A percentile compares a stretch with the other conserved stretches of the same genome.
Evolutionary conservation across 1,140 invertebrate genomes (phyloP).

Genomic region (Micrasema longulum): DNA sequence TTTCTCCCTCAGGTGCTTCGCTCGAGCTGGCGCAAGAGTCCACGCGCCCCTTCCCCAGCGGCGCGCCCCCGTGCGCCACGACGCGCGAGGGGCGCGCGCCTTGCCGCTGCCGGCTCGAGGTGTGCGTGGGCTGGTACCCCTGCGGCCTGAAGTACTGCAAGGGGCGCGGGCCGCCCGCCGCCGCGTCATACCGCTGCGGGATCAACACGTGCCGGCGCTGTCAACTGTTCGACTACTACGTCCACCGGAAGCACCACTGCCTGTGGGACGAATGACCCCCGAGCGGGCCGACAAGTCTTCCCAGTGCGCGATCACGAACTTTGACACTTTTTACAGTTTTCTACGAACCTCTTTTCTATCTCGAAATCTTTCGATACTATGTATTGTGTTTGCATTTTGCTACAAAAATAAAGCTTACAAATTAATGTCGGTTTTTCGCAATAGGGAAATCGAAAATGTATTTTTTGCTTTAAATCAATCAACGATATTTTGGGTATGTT

Average conservation of each 20-base stretch:
- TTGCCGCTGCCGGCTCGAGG: constrained; percentile 83
- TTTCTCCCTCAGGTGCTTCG: constrained; percentile 68
- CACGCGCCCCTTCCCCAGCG: constrained; percentile 69
- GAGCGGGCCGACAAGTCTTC: constrained; percentile 12
- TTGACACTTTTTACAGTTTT: too few relatives aligned
- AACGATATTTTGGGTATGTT: too few relatives aligned
- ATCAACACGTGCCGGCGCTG: constrained; percentile 92
- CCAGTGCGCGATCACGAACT: not conserved
- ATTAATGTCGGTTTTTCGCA: too few relatives aligned
- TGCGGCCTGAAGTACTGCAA: constrained; percentile 93
- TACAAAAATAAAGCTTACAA: too few relatives aligned
- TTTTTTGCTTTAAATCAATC: too few relatives aligned
- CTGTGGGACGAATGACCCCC: constrained; percentile 86
- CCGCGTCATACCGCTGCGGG: constrained; percentile 80
- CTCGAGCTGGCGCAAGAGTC: constrained; percentile 69
- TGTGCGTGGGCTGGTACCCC: constrained; percentile 82
- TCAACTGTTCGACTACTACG: constrained; percentile 84
- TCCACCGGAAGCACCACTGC: constrained; percentile 84
- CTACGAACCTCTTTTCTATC: not conserved
- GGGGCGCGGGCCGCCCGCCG: constrained; percentile 61
- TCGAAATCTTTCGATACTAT: too few relatives aligned
- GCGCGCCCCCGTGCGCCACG: constrained; percentile 68
- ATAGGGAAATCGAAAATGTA: too few relatives aligned
- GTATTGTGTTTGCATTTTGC: too few relatives aligned
- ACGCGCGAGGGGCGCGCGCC: constrained; percentile 75